Percentiles rank a stretch among this genome's conserved stretches.
Evolutionary conservation across 2,888 invertebrate species (phyloP).

Genomic region (Erebia palarica): DNA sequence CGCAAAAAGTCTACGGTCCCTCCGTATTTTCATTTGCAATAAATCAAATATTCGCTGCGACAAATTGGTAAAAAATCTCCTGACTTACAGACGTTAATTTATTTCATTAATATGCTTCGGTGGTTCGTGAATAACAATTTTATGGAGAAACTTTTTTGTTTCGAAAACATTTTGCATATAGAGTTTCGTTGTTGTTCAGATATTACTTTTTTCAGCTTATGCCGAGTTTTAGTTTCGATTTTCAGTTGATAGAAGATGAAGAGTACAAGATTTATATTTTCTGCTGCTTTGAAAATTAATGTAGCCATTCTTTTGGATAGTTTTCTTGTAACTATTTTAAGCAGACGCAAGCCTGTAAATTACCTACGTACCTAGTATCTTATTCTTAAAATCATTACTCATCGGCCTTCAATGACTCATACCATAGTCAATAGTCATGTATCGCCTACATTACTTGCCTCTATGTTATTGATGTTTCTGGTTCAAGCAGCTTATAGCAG

Average conservation of each 20-base stretch:
- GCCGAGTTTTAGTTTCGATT: neutral
- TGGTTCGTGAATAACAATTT: slow-evolving; percentile 18
- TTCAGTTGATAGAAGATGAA: too few relatives aligned
- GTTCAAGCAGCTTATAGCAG: too few relatives aligned
- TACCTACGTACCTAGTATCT: neutral
- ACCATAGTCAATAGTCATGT: neutral
- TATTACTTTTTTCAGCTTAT: neutral
- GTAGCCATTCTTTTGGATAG: too few relatives aligned
- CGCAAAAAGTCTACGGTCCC: slow-evolving; percentile 43
- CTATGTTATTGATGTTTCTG: too few relatives aligned
- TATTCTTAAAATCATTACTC: neutral
- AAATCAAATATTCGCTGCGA: slow-evolving; percentile 37
- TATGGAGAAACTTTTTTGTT: slow-evolving; percentile 7
- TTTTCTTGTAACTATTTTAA: too few relatives aligned
- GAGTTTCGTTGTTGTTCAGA: neutral
- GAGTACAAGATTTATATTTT: too few relatives aligned
- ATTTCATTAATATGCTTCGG: slow-evolving; percentile 22
- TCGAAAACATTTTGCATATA: neutral
- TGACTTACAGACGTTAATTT: slow-evolving; percentile 28
- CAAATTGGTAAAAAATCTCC: slow-evolving; percentile 29
- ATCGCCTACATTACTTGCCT: too few relatives aligned
- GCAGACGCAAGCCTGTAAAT: neutral
- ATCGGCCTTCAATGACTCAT: slow-evolving; percentile 1
- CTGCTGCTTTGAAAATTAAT: too few relatives aligned
- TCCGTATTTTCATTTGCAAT: slow-evolving; percentile 38